A percentile compares a stretch with the other conserved stretches of the same genome.
phyloP scores from a whole-genome alignment of 92 coral and sea anemone species.

The Ricordea florida region DNA sequence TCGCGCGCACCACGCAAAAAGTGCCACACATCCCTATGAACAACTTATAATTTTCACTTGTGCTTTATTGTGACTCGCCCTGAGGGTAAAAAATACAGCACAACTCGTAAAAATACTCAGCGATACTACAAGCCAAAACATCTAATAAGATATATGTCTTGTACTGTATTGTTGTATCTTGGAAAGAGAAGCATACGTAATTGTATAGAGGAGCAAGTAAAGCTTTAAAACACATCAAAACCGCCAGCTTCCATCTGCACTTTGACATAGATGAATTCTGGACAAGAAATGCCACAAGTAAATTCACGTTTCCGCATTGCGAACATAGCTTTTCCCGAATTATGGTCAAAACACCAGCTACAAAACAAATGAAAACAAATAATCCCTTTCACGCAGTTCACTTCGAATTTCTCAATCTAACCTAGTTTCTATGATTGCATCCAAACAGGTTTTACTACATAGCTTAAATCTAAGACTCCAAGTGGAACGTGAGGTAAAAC shows the following conservation, averaged over 20 bases:
- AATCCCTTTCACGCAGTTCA: not conserved
- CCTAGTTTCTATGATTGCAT: no score
- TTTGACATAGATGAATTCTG: not conserved
- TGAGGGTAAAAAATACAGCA: no score
- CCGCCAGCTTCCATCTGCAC: conserved; percentile 15
- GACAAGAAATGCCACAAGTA: not conserved
- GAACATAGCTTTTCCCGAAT: not conserved
- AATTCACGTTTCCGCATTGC: not conserved
- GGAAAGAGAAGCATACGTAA: conserved; percentile 1
- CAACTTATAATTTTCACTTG: no score
- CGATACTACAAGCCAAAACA: no score
- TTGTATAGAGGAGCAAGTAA: not conserved
- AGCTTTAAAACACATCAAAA: conserved; percentile 5
- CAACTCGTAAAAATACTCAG: no score
- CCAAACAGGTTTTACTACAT: no score
- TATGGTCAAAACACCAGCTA: not conserved
- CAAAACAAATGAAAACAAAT: not conserved
- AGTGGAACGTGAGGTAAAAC: no score
- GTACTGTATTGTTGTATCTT: not conserved
- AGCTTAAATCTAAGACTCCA: no score
- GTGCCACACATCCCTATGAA: no score
- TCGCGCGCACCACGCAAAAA: no score
- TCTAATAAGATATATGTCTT: no score
- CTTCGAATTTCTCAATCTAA: not conserved
- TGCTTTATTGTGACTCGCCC: no score